Evolutionary conservation across 2,113 vertebrate species (phyloP).

Genomic region (Trochalopteron elliotii): DNA sequence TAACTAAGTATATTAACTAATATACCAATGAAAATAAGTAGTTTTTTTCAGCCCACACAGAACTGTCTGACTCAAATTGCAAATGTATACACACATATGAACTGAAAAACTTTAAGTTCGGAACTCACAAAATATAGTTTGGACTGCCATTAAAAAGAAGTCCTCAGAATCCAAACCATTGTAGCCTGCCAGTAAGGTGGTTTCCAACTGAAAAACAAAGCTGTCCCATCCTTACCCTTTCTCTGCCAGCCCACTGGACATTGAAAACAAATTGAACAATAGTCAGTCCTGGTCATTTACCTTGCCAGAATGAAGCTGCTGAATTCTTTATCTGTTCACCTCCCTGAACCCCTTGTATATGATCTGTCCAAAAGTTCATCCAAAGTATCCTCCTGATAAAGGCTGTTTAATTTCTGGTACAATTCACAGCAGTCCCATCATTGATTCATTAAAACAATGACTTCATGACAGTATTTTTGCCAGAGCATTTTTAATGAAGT

Average conservation of each 20-base stretch:
- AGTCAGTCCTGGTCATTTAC: neutral
- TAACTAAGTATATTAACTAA: neutral
- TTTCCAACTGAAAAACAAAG: neutral
- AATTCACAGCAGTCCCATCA: neutral
- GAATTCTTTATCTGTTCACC: neutral
- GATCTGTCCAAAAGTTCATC: neutral
- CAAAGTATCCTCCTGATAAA: neutral
- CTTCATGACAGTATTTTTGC: neutral
- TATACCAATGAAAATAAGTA: neutral
- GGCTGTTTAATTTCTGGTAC: neutral
- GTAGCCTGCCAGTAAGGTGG: neutral
- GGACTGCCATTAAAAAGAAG: neutral
- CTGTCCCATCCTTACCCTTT: neutral
- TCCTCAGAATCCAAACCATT: neutral
- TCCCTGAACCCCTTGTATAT: neutral
- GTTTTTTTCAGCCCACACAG: neutral
- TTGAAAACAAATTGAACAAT: neutral
- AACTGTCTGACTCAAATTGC: neutral
- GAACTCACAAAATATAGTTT: neutral
- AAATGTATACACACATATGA: rapidly evolving
- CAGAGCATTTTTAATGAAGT: rapidly evolving
- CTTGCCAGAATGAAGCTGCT: neutral
- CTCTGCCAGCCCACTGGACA: neutral
- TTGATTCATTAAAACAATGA: neutral
- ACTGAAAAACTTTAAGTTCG: neutral